Conservation (phyloP, 1,140 invertebrate species). For the Drosophila pectinifera region DNA sequence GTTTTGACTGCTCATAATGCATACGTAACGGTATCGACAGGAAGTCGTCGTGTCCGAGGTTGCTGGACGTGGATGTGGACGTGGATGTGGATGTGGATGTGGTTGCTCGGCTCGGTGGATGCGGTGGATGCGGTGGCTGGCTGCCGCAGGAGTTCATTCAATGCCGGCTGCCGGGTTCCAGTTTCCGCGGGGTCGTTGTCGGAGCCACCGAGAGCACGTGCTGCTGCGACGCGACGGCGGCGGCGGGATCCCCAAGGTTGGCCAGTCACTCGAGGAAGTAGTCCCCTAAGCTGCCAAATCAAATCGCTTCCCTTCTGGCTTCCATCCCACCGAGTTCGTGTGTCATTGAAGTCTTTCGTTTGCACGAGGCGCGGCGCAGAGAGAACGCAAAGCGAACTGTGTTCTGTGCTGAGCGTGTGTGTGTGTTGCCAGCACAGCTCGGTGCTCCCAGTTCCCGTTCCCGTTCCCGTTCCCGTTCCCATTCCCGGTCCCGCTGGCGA, state of each 20-base stretch:
- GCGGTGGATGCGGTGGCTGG: conserved; percentile 9
- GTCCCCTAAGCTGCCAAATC: conserved; percentile 8
- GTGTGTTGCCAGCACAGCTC: conserved; percentile 26
- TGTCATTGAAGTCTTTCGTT: conserved; percentile 64
- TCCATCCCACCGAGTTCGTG: conserved; percentile 35
- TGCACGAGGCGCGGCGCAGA: conserved; percentile 10
- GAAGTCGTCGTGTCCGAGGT: conserved; percentile 46
- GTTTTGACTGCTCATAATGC: conserved; percentile 61
- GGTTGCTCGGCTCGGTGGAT: background rate
- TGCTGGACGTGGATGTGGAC: conserved; percentile 12
- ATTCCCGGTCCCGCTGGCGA: conserved; percentile 8
- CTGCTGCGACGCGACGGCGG: conserved; percentile 11
- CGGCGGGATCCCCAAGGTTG: conserved; percentile 29
- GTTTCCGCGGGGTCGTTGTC: conserved; percentile 60
- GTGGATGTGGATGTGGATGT: background rate
- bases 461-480: conserved; percentile 9
- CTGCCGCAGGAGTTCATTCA: conserved; percentile 63
- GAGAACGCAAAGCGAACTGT: conserved; percentile 30
- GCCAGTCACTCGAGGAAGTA: conserved; percentile 40
- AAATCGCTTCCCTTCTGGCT: conserved; percentile 14
- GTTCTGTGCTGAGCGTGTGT: conserved; percentile 2
- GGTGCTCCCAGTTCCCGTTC: background rate
- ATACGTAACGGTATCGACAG: conserved; percentile 78
- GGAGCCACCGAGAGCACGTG: conserved; percentile 47
- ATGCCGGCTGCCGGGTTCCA: conserved; percentile 55